Percentiles rank a stretch among this genome's conserved stretches.
Evolutionary conservation across 2,888 invertebrate species (phyloP).

Genomic region (Adineta ricciae): DNA sequence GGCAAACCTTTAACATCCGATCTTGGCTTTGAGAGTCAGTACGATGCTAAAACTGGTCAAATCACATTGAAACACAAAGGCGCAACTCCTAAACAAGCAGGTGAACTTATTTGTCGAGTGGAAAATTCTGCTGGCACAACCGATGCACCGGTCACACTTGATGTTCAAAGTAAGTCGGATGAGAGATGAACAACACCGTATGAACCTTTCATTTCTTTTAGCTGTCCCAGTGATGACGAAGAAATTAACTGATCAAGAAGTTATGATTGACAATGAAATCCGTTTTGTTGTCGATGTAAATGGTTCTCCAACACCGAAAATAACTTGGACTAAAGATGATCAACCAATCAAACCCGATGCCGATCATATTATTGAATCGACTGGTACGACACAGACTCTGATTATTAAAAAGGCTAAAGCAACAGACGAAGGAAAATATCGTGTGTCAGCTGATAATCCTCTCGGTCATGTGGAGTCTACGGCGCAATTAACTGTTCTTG

Average conservation of each 20-base stretch:
- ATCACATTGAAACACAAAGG: constrained; percentile 1
- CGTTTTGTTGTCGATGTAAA: constrained; percentile 16
- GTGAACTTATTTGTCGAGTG: not conserved
- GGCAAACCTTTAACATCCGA: constrained; percentile 1
- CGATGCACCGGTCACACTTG: not conserved
- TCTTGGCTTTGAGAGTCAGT: not conserved
- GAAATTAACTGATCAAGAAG: constrained; percentile 19
- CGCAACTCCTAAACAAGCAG: not conserved
- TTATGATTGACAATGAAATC: constrained; percentile 23
- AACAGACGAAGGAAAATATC: constrained; percentile 49
- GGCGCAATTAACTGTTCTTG: constrained; percentile 44
- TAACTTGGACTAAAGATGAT: constrained; percentile 32
- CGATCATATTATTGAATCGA: constrained; percentile 44
- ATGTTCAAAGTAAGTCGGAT: not conserved
- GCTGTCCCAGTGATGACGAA: constrained; percentile 24
- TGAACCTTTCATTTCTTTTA: not conserved
- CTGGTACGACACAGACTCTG: constrained; percentile 60
- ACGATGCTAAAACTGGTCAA: constrained; percentile 1
- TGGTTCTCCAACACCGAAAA: constrained; percentile 27
- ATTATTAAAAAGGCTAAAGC: constrained; percentile 62
- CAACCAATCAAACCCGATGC: constrained; percentile 11
- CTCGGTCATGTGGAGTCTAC: constrained; percentile 44
- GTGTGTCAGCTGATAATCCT: constrained; percentile 44
- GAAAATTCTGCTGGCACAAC: constrained; percentile 15
- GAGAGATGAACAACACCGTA: not conserved